Evolutionary conservation across 2,888 invertebrate genomes (phyloP).

Genomic region (Xylota segnis): DNA sequence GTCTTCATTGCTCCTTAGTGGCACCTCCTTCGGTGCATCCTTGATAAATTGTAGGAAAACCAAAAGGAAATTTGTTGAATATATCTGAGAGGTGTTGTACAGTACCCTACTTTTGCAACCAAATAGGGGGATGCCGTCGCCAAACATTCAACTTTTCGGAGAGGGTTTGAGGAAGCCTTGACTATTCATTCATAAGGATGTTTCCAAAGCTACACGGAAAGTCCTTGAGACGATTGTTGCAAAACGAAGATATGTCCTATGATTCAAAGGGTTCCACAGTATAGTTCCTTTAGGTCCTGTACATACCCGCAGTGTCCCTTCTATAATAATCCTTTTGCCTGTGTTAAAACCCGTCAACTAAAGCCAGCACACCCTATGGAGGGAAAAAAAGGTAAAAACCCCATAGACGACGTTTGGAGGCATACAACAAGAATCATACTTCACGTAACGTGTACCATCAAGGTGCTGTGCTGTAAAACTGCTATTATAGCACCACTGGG

Average conservation of each 20-base stretch:
- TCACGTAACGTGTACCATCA: constrained; percentile 24
- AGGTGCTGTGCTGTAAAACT: neutral
- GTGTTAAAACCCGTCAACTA: neutral
- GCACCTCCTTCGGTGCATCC: constrained; percentile 30
- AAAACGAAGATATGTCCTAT: too few relatives aligned
- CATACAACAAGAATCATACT: constrained; percentile 26
- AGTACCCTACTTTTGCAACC: neutral
- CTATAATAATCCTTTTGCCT: too few relatives aligned
- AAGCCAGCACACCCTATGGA: neutral
- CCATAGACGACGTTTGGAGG: constrained; percentile 3
- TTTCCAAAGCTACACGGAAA: too few relatives aligned
- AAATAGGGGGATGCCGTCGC: too few relatives aligned
- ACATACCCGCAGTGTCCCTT: too few relatives aligned
- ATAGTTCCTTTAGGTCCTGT: too few relatives aligned
- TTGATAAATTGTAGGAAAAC: constrained; percentile 37
- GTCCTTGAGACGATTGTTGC: too few relatives aligned
- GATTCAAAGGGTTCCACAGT: too few relatives aligned
- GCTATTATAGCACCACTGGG: neutral
- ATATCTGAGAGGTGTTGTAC: neutral
- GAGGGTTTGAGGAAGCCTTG: too few relatives aligned
- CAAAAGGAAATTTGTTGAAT: neutral
- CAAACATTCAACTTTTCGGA: too few relatives aligned
- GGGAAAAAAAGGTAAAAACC: neutral
- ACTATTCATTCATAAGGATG: too few relatives aligned
- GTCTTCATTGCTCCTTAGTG: constrained; percentile 35